A percentile compares a stretch with the other conserved stretches of the same genome.
phyloP scores from a whole-genome alignment of 2,888 invertebrate species.

The Protophormia terraenovae region DNA sequence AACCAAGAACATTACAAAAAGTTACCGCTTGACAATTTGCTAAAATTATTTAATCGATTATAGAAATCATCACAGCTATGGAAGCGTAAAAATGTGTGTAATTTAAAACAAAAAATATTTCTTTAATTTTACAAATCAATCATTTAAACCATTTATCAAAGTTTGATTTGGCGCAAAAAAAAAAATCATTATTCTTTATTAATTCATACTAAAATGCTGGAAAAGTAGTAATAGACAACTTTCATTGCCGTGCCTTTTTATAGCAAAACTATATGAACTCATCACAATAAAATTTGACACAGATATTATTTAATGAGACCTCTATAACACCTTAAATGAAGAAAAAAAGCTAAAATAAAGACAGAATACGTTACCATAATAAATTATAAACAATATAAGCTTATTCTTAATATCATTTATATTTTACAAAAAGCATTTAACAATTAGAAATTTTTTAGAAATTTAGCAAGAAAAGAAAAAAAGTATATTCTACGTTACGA shows the following conservation, averaged over 20 bases:
- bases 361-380: constrained; percentile 1
- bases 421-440: constrained; percentile 29
- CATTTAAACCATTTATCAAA: constrained; percentile 4
- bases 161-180: not conserved
- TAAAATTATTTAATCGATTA: not conserved
- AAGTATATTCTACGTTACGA: not conserved
- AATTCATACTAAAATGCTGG: not conserved
- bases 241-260: constrained; percentile 19
- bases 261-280: constrained; percentile 14
- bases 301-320: constrained; percentile 48
- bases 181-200: not conserved
- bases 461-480: constrained; percentile 14
- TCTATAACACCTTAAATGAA: constrained; percentile 12
- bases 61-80: not conserved
- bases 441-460: constrained; percentile 65
- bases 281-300: constrained; percentile 50
- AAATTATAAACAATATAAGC: constrained; percentile 29
- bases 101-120: not conserved
- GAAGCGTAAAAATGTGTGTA: not conserved
- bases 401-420: not conserved
- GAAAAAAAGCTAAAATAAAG: not conserved
- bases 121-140: not conserved
- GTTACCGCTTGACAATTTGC: constrained; percentile 9
- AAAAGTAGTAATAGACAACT: not conserved
- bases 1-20: not conserved